Base-by-base conservation (phyloP, 2,888 invertebrate species). In the Perithous albicinctus region DNA sequence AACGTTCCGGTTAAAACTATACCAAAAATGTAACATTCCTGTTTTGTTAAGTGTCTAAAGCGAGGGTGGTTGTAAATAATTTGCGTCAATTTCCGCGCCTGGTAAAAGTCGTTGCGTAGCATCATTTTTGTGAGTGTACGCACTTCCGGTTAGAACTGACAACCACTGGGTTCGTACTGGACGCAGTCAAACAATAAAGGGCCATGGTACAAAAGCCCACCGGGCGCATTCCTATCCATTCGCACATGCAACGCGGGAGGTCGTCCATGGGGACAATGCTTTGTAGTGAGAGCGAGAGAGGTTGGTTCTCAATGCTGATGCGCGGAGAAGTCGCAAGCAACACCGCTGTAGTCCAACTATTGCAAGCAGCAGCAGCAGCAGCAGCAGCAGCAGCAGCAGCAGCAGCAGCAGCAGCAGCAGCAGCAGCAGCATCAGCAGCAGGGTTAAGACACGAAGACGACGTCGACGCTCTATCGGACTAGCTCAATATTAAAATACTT, bases 401-500 rank as follows among this genome's bases (percentile, higher is more conserved):
- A 35, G 20, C 20, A 32, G 35, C 35, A 1, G 29, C 23, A 20
- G 84, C 56, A 2, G 4, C 26, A 2, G 54, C 10, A 29, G 56
- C 15, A 15, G 15, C 29, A n/a, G 32, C 15, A 86, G 75, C 85
- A 81, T 64, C 72, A 74, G 78, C 82, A 41, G 56, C 41, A 23
- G 23, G 26, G 46, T 43, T 56, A 29, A 66, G 66, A 56, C 67
- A 66, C 48, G 41, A 54, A 56, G 59, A 78, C 64, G 32, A 46
- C 67, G 73, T 26, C n/a, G 43, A 48, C 67, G 82, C 59, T n/a
- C n/a, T 35, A 78, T 76, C 82, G 59, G 59, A 59, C 59, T 32
- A 32, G 85, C 88, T 89, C 86, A 85, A 91, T 91, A 91, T 91
- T 91, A 91, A 91, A 91, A 90, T 90, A 90, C 90, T 90, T 90